These are phyloP conservation scores for Himalopsyche kuldschensis DNA, from an alignment of 2,888 invertebrate genomes.

Conservation along the genomic window DNA sequence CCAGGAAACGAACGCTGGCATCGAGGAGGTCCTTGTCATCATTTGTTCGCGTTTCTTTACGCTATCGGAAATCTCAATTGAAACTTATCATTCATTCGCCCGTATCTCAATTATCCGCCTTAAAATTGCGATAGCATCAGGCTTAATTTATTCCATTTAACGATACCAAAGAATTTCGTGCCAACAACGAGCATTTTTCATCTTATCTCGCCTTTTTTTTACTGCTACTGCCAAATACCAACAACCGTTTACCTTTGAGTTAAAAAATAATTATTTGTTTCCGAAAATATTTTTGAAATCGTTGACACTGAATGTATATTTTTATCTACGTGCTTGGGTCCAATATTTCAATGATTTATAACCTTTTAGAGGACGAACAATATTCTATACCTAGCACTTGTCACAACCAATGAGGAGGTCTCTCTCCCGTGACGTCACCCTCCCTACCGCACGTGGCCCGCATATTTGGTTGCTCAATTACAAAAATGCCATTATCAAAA, in stretches of 20 bases:
- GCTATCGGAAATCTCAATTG: not conserved
- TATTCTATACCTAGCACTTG: conserved; percentile 3
- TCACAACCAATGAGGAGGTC: conserved; percentile 2
- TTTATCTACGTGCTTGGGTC: not conserved
- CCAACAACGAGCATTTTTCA: not conserved
- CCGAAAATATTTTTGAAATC: too few relatives aligned
- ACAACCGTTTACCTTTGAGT: not conserved
- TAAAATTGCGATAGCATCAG: not conserved
- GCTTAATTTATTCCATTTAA: not conserved
- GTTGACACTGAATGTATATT: too few relatives aligned
- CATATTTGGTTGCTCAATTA: conserved; percentile 11
- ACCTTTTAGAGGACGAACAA: not conserved
- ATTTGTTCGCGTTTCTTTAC: not conserved
- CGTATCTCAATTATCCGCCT: not conserved
- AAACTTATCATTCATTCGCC: conserved; percentile 7
- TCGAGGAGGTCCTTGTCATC: not conserved
- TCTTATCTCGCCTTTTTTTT: not conserved
- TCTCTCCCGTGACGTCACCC: conserved; percentile 18
- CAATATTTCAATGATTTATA: not conserved
- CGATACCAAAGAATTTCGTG: not conserved
- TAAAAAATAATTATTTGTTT: too few relatives aligned
- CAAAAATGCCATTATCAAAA: not conserved
- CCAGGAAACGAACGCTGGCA: not conserved
- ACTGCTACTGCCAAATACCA: not conserved
- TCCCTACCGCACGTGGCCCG: conserved; percentile 14